Conservation (phyloP, 2,113 vertebrate species). For the Globicephala melas region DNA sequence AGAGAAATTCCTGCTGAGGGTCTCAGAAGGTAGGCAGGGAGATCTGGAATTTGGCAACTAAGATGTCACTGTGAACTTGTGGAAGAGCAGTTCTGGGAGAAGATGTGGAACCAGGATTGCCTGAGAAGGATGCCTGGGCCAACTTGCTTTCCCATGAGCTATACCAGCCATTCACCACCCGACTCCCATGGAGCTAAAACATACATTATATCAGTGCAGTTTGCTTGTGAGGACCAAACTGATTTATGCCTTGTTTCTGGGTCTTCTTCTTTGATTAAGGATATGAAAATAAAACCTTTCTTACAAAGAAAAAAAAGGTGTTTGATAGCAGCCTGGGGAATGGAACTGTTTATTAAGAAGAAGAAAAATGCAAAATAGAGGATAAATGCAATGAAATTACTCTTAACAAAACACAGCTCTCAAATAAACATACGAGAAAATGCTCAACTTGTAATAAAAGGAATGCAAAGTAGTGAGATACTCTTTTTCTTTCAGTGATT, state of each 20-base stretch:
- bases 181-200: neutral
- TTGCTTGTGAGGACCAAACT: neutral
- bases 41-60: neutral
- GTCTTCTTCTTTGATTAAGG: conserved; percentile 44
- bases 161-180: accelerated
- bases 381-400: conserved; percentile 27
- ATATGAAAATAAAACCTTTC: conserved; percentile 22
- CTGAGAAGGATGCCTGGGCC: accelerated
- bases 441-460: neutral
- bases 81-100: neutral
- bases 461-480: neutral
- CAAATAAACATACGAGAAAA: neutral
- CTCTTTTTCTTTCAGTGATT: neutral
- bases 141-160: neutral
- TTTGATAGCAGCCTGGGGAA: conserved; percentile 7
- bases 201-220: accelerated
- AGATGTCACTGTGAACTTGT: neutral
- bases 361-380: conserved; percentile 24
- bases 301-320: neutral
- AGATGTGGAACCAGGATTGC: neutral
- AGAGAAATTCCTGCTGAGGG: neutral
- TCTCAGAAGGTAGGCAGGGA: neutral
- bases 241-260: neutral
- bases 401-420: conserved; percentile 6
- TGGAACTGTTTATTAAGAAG: conserved; percentile 40